Evolutionary conservation across 2,113 vertebrate species (phyloP).

Genomic region (Eretmochelys imbricata): DNA sequence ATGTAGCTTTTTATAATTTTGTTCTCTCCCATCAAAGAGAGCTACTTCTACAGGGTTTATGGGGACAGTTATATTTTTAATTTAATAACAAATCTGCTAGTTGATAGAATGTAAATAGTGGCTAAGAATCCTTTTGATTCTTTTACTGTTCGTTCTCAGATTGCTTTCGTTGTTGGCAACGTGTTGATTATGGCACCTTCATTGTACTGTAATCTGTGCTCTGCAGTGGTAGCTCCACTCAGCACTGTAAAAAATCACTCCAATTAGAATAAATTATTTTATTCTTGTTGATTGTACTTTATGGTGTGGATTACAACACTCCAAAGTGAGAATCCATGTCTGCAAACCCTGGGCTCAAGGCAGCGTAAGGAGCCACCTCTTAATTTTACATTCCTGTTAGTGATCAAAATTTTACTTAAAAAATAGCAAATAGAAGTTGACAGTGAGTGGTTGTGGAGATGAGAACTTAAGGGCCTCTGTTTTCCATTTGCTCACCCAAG

Average conservation of each 20-base stretch:
- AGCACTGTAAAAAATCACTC: neutral
- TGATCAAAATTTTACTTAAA: neutral
- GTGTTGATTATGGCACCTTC: neutral
- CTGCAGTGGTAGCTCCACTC: neutral
- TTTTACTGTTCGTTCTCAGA: neutral
- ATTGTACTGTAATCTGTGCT: neutral
- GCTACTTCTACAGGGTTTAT: slow-evolving; percentile 4
- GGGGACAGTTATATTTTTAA: neutral
- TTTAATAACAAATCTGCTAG: neutral
- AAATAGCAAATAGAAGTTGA: neutral
- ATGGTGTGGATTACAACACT: neutral
- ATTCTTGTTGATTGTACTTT: neutral
- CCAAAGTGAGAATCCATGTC: neutral
- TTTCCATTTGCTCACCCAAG: neutral
- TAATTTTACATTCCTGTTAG: neutral
- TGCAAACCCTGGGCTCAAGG: neutral
- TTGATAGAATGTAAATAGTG: neutral
- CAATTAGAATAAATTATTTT: neutral
- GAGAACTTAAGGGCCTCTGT: neutral
- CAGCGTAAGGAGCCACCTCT: neutral
- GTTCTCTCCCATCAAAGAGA: slow-evolving; percentile 40
- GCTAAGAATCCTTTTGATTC: neutral
- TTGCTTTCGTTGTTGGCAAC: neutral
- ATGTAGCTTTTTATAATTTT: slow-evolving; percentile 33
- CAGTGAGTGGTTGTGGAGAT: neutral